Conservation (phyloP, 2,113 vertebrate species). For the Mungos mungo region DNA sequence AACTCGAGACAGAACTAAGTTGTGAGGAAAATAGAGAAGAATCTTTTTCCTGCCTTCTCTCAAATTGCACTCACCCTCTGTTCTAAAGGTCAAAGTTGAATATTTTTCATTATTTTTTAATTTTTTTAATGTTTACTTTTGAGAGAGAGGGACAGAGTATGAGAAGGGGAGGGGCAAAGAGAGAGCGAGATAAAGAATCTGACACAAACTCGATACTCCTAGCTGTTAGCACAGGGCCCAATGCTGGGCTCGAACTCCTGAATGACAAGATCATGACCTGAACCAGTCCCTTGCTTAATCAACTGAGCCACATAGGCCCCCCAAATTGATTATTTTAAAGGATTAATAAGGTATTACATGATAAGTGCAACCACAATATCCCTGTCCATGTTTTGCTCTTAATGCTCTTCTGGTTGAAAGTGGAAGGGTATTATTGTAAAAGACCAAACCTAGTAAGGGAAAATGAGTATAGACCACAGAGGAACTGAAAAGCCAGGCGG, state of each 20-base stretch:
- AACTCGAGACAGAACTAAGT: not conserved
- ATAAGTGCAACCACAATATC: not conserved
- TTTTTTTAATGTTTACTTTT: no score
- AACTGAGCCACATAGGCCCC: no score
- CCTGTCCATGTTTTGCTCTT: not conserved
- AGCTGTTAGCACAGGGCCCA: no score
- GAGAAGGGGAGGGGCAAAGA: no score
- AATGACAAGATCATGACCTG: no score
- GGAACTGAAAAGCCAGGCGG: not conserved
- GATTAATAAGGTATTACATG: not conserved
- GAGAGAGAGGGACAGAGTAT: no score
- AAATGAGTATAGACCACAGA: not conserved
- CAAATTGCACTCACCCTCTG: not conserved
- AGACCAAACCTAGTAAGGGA: not conserved
- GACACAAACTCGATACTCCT: no score
- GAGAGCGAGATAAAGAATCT: no score
- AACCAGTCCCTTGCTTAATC: no score
- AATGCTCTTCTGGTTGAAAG: not conserved
- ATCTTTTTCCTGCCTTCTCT: not conserved
- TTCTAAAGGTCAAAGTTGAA: not conserved
- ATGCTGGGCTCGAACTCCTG: no score
- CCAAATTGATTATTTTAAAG: not conserved
- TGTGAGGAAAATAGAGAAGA: not conserved
- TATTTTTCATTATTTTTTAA: not conserved
- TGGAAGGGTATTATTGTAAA: not conserved